A percentile compares a stretch with the other conserved stretches of the same genome.
These are phyloP conservation scores for Styela clava DNA, from an alignment of 23 tunicate species.

Conservation along the genomic window DNA sequence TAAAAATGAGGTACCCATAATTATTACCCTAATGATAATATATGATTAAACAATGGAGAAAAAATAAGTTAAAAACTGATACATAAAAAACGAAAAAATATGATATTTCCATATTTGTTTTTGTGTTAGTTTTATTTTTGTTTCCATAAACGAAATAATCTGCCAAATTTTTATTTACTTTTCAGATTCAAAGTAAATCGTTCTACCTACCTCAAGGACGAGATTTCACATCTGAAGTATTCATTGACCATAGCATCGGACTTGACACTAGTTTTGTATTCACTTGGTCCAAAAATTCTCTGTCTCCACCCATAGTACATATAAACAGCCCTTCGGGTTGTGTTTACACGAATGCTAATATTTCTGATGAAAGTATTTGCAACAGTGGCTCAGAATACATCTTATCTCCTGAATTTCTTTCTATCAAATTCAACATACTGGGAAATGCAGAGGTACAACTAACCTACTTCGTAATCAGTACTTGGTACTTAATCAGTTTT, in stretches of 20 bases:
- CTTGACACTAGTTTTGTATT: constrained; percentile 46
- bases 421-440: constrained; percentile 42
- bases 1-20: too few relatives aligned
- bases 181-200: constrained; percentile 30
- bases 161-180: too few relatives aligned
- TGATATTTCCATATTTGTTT: too few relatives aligned
- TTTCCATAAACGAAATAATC: too few relatives aligned
- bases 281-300: constrained; percentile 34
- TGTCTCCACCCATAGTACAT: background rate
- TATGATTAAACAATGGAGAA: too few relatives aligned
- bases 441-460: constrained; percentile 44
- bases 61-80: too few relatives aligned
- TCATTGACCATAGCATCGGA: constrained; percentile 49
- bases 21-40: too few relatives aligned
- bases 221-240: constrained; percentile 14
- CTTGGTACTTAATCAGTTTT: too few relatives aligned
- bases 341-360: background rate
- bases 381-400: background rate
- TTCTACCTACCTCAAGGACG: background rate
- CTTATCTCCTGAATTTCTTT: constrained; percentile 5
- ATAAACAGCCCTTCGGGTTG: constrained; percentile 28
- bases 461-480: background rate
- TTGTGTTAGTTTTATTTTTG: too few relatives aligned
- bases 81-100: too few relatives aligned
- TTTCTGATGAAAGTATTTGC: background rate